phyloP scores from a whole-genome alignment of 2,113 vertebrate species.

The Crotalus helleri region DNA sequence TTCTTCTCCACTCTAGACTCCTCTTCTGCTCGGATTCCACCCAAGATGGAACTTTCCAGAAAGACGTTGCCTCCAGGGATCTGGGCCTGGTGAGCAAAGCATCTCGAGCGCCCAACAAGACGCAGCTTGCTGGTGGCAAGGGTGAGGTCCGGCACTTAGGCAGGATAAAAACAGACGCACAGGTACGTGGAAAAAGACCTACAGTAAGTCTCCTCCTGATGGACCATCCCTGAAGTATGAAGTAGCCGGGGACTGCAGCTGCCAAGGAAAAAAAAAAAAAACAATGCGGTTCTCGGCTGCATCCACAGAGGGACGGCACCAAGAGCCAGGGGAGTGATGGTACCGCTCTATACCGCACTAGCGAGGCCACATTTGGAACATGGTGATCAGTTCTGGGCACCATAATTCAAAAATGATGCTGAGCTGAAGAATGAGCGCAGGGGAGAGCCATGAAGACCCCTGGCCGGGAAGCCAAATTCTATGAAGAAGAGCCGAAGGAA shows the following conservation, averaged over 20 bases:
- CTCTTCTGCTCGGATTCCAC: neutral
- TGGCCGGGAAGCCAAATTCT: neutral
- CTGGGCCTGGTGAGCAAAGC: neutral
- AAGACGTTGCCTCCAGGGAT: neutral
- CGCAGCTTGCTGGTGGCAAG: neutral
- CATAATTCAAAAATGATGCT: neutral
- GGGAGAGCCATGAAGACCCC: neutral
- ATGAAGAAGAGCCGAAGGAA: no score
- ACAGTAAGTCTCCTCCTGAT: neutral
- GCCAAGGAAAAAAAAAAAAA: neutral
- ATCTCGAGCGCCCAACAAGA: neutral
- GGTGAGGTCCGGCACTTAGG: neutral
- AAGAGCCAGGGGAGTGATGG: no score
- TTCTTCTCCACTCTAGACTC: neutral
- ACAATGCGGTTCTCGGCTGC: no score
- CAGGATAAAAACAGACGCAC: neutral
- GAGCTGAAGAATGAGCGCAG: neutral
- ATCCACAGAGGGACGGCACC: neutral
- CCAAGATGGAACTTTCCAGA: neutral
- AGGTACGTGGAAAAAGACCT: neutral
- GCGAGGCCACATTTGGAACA: neutral
- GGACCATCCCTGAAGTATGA: neutral
- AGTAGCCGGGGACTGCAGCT: neutral
- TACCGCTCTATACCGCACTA: neutral
- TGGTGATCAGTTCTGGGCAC: neutral